Percentiles rank a stretch among this genome's conserved stretches.
Conservation (phyloP, 1,140 invertebrate genomes). For the Euwallacea fornicatus region DNA sequence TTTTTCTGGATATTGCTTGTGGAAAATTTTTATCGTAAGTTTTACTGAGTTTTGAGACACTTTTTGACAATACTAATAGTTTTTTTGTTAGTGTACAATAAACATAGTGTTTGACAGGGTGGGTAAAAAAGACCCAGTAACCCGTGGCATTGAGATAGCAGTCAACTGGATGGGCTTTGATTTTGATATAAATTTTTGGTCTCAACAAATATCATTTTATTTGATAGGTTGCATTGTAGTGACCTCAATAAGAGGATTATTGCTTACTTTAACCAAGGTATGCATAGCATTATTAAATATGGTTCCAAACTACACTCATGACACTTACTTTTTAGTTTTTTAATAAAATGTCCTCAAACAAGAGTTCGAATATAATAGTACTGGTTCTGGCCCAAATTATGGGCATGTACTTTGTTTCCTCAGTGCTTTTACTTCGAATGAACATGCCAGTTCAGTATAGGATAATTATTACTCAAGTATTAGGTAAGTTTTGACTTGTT, state of each 20-base stretch:
- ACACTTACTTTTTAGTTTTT: slow-evolving; percentile 81
- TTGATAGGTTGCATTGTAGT: slow-evolving; percentile 97
- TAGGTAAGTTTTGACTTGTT: slow-evolving; percentile 53
- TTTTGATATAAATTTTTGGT: slow-evolving; percentile 98
- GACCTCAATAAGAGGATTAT: slow-evolving; percentile 93
- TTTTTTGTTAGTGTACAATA: slow-evolving; percentile 77
- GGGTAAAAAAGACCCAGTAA: slow-evolving; percentile 98
- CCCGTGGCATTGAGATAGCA: slow-evolving; percentile 93
- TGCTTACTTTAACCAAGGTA: slow-evolving; percentile 97
- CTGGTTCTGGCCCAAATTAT: slow-evolving; percentile 96
- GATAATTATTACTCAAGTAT: slow-evolving; percentile 95
- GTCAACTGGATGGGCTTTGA: slow-evolving; percentile 96
- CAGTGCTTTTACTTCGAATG: slow-evolving; percentile 97
- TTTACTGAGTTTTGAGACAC: background rate
- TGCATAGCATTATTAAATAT: slow-evolving; percentile 27
- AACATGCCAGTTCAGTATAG: slow-evolving; percentile 99
- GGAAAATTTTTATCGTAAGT: slow-evolving; percentile 99
- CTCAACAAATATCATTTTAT: slow-evolving; percentile 97
- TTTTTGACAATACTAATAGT: background rate
- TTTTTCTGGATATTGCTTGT: slow-evolving; percentile 97
- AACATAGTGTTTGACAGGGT: slow-evolving; percentile 99
- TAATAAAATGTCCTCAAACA: slow-evolving; percentile 99
- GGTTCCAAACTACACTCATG: background rate
- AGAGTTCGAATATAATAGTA: slow-evolving; percentile 98
- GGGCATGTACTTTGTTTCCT: slow-evolving; percentile 99